Evolutionary conservation across 2,888 invertebrate genomes (phyloP), one percentile per base, ranked within the genome.

Genomic region (Campoplex nolae): DNA sequence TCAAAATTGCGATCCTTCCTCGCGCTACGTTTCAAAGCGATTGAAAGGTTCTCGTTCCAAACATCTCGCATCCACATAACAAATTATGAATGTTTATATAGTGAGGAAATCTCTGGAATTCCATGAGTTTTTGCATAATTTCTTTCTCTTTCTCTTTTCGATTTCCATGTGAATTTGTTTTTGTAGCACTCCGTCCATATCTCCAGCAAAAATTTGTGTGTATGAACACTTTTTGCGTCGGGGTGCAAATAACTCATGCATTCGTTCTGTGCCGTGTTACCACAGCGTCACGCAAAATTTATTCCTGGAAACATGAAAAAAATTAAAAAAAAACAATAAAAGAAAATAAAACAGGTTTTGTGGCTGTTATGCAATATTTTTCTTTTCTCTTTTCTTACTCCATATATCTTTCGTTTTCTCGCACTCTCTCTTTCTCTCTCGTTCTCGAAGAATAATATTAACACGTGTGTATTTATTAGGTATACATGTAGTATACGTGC

Each of bases 281-380:
- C 62, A 28, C 18, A 35, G n/a, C 48, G 62, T 45, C 70, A 28
- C 16, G 48, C 48, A 48, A 70, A 70, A 28, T 70, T 45, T 62
- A 75, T 70, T 75, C 23, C 73, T 28, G 70, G 32, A 79, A 77
- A 58, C 45, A 56, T 81, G 67, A 76, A 75, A 54, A 67, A 45
- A 56, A 75, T n/a, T 38, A 38, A 38, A 38, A 38, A 38, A 38
- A 65, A 9, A 54, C 48, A 79, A 68, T 78, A 78, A 56, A 28
- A 76, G 58, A 85, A 54, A 85, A 85, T 38, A 77, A 48, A 70
- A 45, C 67, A 74, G 65, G 78, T 87, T 54, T 56, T 79, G 78
- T 38, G 78, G 58, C 56, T 51, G 70, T 83, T 80, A 70, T 83
- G 54, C 70, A 70, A 83, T 48, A 82, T 45, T 42, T 70, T 87